Base-by-base conservation (phyloP, 1,140 invertebrate genomes). In the Tachypleus tridentatus region DNA sequence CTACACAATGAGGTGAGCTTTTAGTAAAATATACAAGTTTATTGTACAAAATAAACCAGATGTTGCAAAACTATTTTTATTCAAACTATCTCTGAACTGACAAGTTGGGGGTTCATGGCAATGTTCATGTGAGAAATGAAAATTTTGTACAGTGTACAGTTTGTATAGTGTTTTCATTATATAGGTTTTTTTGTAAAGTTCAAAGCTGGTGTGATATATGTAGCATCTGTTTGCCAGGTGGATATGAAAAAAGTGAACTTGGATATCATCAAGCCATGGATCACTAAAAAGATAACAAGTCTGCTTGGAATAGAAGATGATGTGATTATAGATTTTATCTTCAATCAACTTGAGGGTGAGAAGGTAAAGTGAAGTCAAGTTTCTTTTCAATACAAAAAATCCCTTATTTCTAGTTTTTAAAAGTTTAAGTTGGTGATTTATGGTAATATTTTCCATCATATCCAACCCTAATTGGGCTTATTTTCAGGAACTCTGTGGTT, bases 161-260 rank as follows among this genome's bases (percentile, higher is more conserved):
- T 0, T 4, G 10, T 11, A 49, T 69, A 7, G 29, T 61, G 58
- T 11, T 61, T 53, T 52, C 29, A 64, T 58, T 64, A n/a, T 59
- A 59, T 64, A 47, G 57, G 61, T 52, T 52, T 53, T 60, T 54
- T 65, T 4, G 4, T 56, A 47, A 9, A 60, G 29, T 63, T 58
- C 58, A 65, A 61, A 9, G 6, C n/a, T 63, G 10, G 8, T 8
- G 7, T 60, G 11, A 8, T 29, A 29, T 1, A 57, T 51, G 4
- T 60, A 11, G 60, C 64, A 63, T 69, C 67, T 67, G 29, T 70
- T 73, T 79, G 79, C 54, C 72, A 97, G 93, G 91, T 99, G 75
- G 96, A 99, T 77, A 97, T 98, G 91, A 87, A 86, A 54, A 98
- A 98, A 81, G 91, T 99, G 50, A 98, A 99, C 77, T 79, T 99